Base-by-base conservation (phyloP, 2,888 invertebrate genomes). In the Escarpia spicata region DNA sequence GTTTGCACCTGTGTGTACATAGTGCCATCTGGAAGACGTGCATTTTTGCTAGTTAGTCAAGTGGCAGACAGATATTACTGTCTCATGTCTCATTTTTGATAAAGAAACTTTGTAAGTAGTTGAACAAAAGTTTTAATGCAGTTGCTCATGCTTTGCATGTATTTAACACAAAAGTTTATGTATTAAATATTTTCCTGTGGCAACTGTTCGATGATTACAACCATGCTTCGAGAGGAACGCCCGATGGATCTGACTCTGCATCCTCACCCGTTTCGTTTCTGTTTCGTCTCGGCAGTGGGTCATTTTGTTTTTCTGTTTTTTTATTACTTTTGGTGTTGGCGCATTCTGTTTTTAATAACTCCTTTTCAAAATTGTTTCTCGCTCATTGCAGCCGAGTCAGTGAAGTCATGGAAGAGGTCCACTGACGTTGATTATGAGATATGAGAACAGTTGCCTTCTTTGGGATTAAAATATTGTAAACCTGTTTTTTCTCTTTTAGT, bases 201-300 rank as follows among this genome's bases (percentile, higher is more conserved):
- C 75, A 75, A 75, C 75, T 75, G 75, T 75, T 75, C 75, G 75
- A 75, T 75, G 75, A 75, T 75, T 75, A 75, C 75, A 75, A 75
- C 15, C 75, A 75, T 26, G 26, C 75, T 75, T 26, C 75, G 75
- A 19, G 75, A 75, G 75, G 75, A 75, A 75, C 8, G n/a, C 75
- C 75, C 26, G 75, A 75, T 75, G 75, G 75, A 75, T 75, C 75
- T 75, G 75, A 75, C 75, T 75, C 75, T 2, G 75, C 26, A 19
- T 75, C 75, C 75, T 75, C 75, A 26, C 19, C 75, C 75, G 75
- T 26, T 75, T n/a, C 19, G 75, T 75, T 75, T 75, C 75, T 26
- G 75, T 75, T 75, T 75, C 1, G 26, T 75, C 26, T 26, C 19
- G 75, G 75, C n/a, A 75, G 26, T 26, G 75, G 75, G 19, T 19